Percentiles rank a stretch among this genome's conserved stretches.
These are phyloP conservation scores for Trichopoda pennipes DNA, from an alignment of 2,888 invertebrate species.

Conservation along the genomic window DNA sequence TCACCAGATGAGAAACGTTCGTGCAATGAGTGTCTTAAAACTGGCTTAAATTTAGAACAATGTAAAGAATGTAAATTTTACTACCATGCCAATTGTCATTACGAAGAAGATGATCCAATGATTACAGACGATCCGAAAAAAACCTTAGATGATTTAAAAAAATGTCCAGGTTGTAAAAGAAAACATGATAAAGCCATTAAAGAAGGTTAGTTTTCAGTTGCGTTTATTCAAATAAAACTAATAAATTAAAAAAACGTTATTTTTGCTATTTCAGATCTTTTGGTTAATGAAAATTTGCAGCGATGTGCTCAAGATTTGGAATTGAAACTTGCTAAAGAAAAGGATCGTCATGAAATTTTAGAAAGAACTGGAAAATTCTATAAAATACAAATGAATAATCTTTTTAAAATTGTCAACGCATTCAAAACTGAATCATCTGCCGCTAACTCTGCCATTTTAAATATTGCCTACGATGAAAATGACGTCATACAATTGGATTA, in stretches of 20 bases:
- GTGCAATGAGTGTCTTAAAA: constrained; percentile 77
- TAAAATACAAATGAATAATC: constrained; percentile 73
- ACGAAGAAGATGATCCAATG: constrained; percentile 60
- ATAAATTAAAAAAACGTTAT: constrained; percentile 11
- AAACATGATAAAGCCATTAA: constrained; percentile 58
- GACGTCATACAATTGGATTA: constrained; percentile 53
- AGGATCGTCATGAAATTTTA: constrained; percentile 70
- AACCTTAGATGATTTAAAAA: constrained; percentile 45
- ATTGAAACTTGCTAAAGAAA: constrained; percentile 69
- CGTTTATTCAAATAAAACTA: neutral
- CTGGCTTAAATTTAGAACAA: constrained; percentile 71
- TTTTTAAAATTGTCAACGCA: constrained; percentile 73
- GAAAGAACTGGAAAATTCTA: constrained; percentile 71
- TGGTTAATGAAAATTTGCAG: constrained; percentile 62
- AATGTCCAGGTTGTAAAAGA: constrained; percentile 69
- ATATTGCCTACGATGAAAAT: constrained; percentile 16
- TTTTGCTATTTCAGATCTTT: constrained; percentile 45
- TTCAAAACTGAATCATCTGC: constrained; percentile 67
- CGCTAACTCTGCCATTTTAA: constrained; percentile 18
- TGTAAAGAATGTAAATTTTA: constrained; percentile 72
- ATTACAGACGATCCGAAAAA: constrained; percentile 38
- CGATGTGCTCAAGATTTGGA: constrained; percentile 70
- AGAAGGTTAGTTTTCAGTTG: constrained; percentile 56
- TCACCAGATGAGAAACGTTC: constrained; percentile 73
- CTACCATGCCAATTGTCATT: constrained; percentile 74